phyloP scores from a whole-genome alignment of 2,797 vertebrate species.

The Trachops cirrhosus region DNA sequence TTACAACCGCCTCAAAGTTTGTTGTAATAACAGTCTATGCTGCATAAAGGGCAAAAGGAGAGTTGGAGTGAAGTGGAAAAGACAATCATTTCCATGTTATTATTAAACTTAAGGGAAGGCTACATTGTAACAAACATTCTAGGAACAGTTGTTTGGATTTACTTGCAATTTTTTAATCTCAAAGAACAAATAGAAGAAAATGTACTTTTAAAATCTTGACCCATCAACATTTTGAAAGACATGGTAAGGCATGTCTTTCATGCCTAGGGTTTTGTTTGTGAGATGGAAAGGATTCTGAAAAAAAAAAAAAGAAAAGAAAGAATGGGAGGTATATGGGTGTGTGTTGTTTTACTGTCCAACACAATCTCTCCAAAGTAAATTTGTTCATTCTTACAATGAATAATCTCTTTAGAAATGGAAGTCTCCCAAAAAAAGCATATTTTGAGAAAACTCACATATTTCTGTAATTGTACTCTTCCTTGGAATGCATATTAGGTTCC shows the following conservation, averaged over 20 bases:
- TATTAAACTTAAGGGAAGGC: not conserved
- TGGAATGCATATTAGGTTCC: not conserved
- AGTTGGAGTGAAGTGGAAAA: not conserved
- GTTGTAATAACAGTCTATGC: not conserved
- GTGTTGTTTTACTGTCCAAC: not conserved
- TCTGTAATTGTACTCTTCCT: not conserved
- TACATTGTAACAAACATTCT: not conserved
- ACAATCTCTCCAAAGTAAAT: not conserved
- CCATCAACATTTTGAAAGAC: not conserved
- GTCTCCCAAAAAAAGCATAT: not conserved
- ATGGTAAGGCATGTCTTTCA: not conserved
- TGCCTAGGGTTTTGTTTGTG: not conserved
- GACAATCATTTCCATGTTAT: not conserved
- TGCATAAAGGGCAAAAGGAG: not conserved
- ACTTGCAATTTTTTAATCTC: not conserved
- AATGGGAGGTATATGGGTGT: not conserved
- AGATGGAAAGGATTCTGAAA: not conserved
- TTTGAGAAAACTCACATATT: not conserved
- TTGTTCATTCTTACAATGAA: conserved; percentile 37
- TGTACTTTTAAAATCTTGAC: not conserved
- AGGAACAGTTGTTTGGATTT: not conserved
- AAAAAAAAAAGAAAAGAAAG: not conserved
- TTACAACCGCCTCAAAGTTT: not conserved
- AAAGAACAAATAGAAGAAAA: not conserved
- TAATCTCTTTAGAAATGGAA: conserved; percentile 29